Conservation (phyloP, 2,113 vertebrate species). For the Phaethornis superciliosus region DNA sequence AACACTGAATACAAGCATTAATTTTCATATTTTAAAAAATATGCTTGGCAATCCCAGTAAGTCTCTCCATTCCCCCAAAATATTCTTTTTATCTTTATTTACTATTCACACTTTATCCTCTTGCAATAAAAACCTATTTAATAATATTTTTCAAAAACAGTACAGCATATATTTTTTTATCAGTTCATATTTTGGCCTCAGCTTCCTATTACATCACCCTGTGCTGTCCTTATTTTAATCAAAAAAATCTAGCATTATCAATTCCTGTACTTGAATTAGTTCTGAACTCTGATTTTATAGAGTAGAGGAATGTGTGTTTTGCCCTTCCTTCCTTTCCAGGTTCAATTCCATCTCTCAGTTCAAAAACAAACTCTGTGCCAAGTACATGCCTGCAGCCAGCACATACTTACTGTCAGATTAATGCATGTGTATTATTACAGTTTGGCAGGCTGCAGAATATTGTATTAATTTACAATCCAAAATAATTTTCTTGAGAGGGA, state of each 20-base stretch:
- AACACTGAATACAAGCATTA: not conserved
- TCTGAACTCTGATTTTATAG: not conserved
- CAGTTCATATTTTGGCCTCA: not conserved
- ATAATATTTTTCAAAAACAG: not conserved
- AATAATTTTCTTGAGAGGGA: not conserved
- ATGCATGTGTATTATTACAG: not conserved
- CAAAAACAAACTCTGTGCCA: not conserved
- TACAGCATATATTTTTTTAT: slow-evolving; percentile 14
- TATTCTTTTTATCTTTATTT: not conserved
- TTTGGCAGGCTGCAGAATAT: not conserved
- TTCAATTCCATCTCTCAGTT: not conserved
- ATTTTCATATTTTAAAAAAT: not conserved
- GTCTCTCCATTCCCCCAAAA: not conserved
- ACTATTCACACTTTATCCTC: not conserved
- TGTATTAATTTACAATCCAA: not conserved
- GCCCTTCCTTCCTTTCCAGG: not conserved
- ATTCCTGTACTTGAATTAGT: not conserved
- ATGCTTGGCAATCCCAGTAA: not conserved
- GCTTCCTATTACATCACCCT: not conserved
- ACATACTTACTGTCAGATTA: not conserved
- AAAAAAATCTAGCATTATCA: not conserved
- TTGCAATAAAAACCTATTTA: not conserved
- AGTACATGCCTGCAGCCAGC: not conserved
- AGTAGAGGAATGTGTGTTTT: not conserved
- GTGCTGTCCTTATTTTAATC: not conserved